Evolutionary conservation across 2,888 invertebrate genomes (phyloP), one percentile per base, ranked within the genome.

Genomic region (Pristionchus arcanus): DNA sequence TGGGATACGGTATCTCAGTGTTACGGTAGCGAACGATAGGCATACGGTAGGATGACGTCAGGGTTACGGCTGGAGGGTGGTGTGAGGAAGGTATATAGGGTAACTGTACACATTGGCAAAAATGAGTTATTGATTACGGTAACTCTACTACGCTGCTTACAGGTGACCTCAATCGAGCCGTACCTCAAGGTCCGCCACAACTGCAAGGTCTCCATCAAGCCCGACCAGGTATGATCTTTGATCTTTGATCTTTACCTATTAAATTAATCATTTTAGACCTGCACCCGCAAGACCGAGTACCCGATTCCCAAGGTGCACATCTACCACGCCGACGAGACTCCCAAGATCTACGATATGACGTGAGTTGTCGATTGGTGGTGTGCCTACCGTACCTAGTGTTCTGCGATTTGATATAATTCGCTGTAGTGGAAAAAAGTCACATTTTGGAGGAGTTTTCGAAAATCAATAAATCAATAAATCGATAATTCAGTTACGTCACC

Each of bases 151-250:
- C 25, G 49, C 21, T 28, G 15, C 13, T 16, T 34, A 21, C 86
- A 91, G 90, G 90, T 93, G 66, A 92, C 92, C 25, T 91, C 90
- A 77, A 93, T 93, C 85, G 92, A 92, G 90, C 93, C 93, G 74
- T 93, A 89, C 91, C 74, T 93, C 55, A 88, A 92, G n/a, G 90
- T 93, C 89, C 90, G 89, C 34, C 93, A 93, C 91, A 91, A 90
- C 31, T 93, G 93, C 90, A 91, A 91, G 31, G 90, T 74, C 37
- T 37, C 74, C 7, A 25, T 21, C 74, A 74, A 74, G 74, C 74
- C 91, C 77, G 89, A 88, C 16, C 74, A 68, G 28, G 90, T 90
- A 34, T 74, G 15, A 31, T 25, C 31, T 63, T 63, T 25, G n/a
- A 7, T n/a, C 21, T 25, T 63, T 63, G 25, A 63, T 63, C 25